phyloP scores from a whole-genome alignment of 2,888 invertebrate genomes.

The Agriopis aurantiaria region DNA sequence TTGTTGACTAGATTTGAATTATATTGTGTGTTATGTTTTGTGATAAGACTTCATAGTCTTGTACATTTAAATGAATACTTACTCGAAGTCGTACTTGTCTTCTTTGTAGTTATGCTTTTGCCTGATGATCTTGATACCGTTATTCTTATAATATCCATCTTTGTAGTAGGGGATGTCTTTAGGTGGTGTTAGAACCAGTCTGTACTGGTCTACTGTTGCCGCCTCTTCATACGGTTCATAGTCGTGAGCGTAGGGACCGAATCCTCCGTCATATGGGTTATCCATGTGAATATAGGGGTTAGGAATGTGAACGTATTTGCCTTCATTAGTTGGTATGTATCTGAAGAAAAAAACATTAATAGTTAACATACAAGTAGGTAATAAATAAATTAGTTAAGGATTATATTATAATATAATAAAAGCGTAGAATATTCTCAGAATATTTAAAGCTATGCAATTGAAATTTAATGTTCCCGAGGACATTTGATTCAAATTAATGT shows the following conservation, averaged over 20 bases:
- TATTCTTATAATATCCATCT: constrained; percentile 82
- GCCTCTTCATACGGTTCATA: constrained; percentile 82
- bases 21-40: too few species aligned
- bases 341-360: constrained; percentile 53
- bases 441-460: neutral
- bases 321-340: constrained; percentile 81
- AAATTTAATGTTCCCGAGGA: neutral
- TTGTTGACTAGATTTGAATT: too few species aligned
- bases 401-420: neutral
- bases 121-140: constrained; percentile 82
- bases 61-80: constrained; percentile 55
- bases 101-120: constrained; percentile 82
- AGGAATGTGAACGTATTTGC: constrained; percentile 84
- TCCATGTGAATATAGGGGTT: constrained; percentile 84
- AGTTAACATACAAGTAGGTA: neutral
- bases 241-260: constrained; percentile 77
- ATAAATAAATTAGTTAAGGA: neutral
- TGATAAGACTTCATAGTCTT: too few species aligned
- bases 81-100: constrained; percentile 84
- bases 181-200: constrained; percentile 65
- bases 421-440: too few species aligned
- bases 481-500: neutral
- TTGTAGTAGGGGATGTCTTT: constrained; percentile 79
- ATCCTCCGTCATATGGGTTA: constrained; percentile 80
- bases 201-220: constrained; percentile 75